A percentile compares a stretch with the other conserved stretches of the same genome.
Conservation (phyloP, 2,888 invertebrate species). For the Clanis bilineata region DNA sequence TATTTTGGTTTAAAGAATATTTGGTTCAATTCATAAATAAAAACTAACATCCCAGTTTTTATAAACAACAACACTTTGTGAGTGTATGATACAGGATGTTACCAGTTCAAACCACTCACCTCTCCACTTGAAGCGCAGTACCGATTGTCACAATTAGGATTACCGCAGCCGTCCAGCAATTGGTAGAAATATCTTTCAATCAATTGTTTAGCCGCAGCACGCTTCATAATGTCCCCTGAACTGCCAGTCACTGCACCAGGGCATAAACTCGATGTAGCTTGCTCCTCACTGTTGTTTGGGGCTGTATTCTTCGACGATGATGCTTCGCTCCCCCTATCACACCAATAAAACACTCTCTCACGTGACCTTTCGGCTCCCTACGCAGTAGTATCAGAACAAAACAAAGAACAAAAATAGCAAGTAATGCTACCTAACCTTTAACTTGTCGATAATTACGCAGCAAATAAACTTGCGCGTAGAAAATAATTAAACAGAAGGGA, state of each 20-base stretch:
- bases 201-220: slow-evolving; percentile 90
- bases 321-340: slow-evolving; percentile 77
- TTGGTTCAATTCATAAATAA: too few species aligned
- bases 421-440: slow-evolving; percentile 74
- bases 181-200: slow-evolving; percentile 97
- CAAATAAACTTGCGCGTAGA: slow-evolving; percentile 21
- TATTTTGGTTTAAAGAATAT: too few species aligned
- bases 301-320: slow-evolving; percentile 73
- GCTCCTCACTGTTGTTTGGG: slow-evolving; percentile 61
- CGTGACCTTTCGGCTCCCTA: slow-evolving; percentile 24
- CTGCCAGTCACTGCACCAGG: slow-evolving; percentile 47
- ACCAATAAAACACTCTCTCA: slow-evolving; percentile 23
- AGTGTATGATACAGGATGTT: background rate
- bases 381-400: slow-evolving; percentile 44
- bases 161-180: slow-evolving; percentile 95
- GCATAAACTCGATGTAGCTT: slow-evolving; percentile 62
- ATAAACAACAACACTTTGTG: slow-evolving; percentile 22
- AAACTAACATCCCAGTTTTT: background rate
- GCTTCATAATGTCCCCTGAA: slow-evolving; percentile 86
- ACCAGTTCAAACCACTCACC: slow-evolving; percentile 66
- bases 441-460: slow-evolving; percentile 37
- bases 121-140: slow-evolving; percentile 95
- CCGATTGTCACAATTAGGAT: slow-evolving; percentile 91
- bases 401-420: slow-evolving; percentile 75
- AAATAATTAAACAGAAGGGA: slow-evolving; percentile 7